phyloP scores from a whole-genome alignment of 2,797 vertebrate genomes.

The Mionectes olivaceus region DNA sequence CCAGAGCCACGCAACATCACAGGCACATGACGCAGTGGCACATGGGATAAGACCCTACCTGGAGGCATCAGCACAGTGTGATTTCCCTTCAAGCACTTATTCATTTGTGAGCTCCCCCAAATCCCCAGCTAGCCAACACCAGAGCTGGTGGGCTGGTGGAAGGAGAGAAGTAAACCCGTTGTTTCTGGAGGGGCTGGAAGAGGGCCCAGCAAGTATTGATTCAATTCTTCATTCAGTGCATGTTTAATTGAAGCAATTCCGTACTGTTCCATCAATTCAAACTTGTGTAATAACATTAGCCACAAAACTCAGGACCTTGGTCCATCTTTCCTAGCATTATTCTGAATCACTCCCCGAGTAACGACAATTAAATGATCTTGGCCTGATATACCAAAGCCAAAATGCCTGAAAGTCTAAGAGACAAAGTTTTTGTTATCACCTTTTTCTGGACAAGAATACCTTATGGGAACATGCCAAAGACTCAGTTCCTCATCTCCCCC shows the following conservation, averaged over 20 bases:
- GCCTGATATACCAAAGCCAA: neutral
- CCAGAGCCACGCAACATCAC: neutral
- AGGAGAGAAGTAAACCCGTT: neutral
- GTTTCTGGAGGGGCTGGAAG: neutral
- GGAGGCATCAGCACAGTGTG: neutral
- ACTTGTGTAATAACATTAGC: neutral
- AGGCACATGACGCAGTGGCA: accelerated
- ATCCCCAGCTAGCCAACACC: neutral
- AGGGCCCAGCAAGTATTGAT: conserved; percentile 14
- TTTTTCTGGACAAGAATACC: neutral
- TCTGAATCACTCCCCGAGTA: neutral
- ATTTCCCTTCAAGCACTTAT: neutral
- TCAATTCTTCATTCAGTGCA: neutral
- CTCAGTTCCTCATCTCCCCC: neutral
- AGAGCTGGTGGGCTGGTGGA: neutral
- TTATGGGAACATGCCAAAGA: neutral
- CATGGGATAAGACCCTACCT: accelerated
- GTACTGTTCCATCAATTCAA: neutral
- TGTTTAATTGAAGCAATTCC: conserved; percentile 27
- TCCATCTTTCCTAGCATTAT: neutral
- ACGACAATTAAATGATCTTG: neutral
- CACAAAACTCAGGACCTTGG: neutral
- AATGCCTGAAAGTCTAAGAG: neutral
- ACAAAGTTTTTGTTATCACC: neutral
- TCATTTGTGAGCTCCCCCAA: neutral